phyloP scores from a whole-genome alignment of 2,888 invertebrate species.

The Petrophora chlorosata region DNA sequence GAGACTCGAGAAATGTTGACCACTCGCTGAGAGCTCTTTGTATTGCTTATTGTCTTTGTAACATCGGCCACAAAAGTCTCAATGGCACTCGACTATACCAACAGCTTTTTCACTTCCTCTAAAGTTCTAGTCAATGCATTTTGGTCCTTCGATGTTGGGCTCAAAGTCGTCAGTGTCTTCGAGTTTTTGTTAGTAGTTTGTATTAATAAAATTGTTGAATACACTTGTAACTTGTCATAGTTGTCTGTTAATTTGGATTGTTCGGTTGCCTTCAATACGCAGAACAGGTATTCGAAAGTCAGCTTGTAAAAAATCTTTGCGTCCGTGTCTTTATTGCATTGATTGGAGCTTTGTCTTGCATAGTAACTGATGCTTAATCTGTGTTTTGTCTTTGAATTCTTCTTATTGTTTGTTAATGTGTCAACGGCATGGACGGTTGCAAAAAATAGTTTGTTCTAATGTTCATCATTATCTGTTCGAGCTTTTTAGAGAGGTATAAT shows the following conservation, averaged over 20 bases:
- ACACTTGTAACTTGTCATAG: slow-evolving; percentile 79
- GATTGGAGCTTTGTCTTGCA: slow-evolving; percentile 69
- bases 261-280: slow-evolving; percentile 66
- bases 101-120: slow-evolving; percentile 33
- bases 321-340: slow-evolving; percentile 50
- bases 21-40: slow-evolving; percentile 73
- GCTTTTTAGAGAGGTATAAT: slow-evolving; percentile 6
- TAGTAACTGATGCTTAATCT: too few species aligned
- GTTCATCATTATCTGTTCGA: slow-evolving; percentile 18
- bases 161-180: slow-evolving; percentile 35
- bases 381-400: slow-evolving; percentile 31
- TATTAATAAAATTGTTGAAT: slow-evolving; percentile 49
- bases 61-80: slow-evolving; percentile 66
- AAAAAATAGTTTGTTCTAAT: slow-evolving; percentile 23
- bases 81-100: slow-evolving; percentile 58
- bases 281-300: slow-evolving; percentile 62
- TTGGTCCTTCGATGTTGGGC: slow-evolving; percentile 35
- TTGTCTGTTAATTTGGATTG: slow-evolving; percentile 79
- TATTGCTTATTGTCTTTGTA: slow-evolving; percentile 73
- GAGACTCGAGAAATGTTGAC: slow-evolving; percentile 68
- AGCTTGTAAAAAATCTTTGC: slow-evolving; percentile 52
- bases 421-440: slow-evolving; percentile 25
- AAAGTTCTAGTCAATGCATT: slow-evolving; percentile 27
- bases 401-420: slow-evolving; percentile 41
- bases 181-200: slow-evolving; percentile 17